Evolutionary conservation across 2,797 vertebrate species (phyloP), one percentile per base, ranked within the genome.

Genomic region (Hypotaenidia okinawae): DNA sequence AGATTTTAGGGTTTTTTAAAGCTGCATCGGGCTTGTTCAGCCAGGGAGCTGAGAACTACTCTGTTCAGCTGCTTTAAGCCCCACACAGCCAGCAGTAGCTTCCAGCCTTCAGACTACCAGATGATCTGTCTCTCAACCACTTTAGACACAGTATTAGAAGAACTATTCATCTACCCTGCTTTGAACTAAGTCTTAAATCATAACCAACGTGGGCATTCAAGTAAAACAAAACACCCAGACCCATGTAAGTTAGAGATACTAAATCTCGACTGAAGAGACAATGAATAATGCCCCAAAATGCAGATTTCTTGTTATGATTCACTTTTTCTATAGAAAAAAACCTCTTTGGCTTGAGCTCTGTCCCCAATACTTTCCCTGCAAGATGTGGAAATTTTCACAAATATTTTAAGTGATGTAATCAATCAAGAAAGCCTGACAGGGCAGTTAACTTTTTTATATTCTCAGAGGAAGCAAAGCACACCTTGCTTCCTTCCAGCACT

Each of bases 41-140:
- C 7, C 2, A 1, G 7, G 0, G 21, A 52, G 51, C 16, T 0
- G 3, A 33, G 18, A 49, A 11, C 17, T 2, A 1, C 21, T 16
- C 52, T 18, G 21, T 16, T 8, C 54, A 5, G 2, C 39, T 6
- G 22, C 22, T 24, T 27, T 18, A 13, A 63, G 10, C 13, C n/a
- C 51, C 58, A 9, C 0, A 0, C 5, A n/a, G 14, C 25, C 2
- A 11, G 28, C 28, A n/a, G 4, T 4, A 27, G 6, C 22, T 33
- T 54, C 41, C 30, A n/a, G 25, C 9, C 22, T 59, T 33, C 39
- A 30, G 19, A 30, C 23, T 5, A 23, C 35, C 33, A 69, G 19
- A 12, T 7, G 30, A 21, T 5, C 9, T 0, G 1, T 8, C 55
- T 19, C 35, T 62, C 12, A 11, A 8, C 9, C 49, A 18, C 21